These are phyloP conservation scores for Habroteleia sp. DNA, from an alignment of 2,888 invertebrate genomes.

Conservation along the genomic window DNA sequence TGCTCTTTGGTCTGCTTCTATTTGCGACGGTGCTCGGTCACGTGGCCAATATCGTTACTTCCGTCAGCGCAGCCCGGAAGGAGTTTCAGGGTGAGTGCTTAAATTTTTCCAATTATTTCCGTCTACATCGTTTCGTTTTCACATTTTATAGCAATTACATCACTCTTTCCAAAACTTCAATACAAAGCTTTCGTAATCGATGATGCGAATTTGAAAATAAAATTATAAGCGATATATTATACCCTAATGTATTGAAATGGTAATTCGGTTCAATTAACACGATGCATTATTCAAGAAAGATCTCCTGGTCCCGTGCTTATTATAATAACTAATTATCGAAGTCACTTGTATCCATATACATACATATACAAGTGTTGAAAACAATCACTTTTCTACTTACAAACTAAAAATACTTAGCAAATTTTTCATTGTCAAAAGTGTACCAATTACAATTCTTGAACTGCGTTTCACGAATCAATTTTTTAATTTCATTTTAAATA, in stretches of 20 bases:
- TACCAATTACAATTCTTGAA: no score
- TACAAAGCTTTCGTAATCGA: slow-evolving; percentile 32
- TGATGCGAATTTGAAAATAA: slow-evolving; percentile 20
- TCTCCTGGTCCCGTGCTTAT: background rate
- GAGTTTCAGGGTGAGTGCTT: slow-evolving; percentile 96
- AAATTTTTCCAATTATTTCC: slow-evolving; percentile 57
- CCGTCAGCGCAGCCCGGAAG: slow-evolving; percentile 97
- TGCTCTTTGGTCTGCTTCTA: slow-evolving; percentile 95
- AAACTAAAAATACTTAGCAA: no score
- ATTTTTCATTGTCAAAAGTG: no score
- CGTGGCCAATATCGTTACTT: slow-evolving; percentile 98
- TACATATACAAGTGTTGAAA: no score
- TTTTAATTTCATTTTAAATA: no score
- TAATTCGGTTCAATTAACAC: slow-evolving; percentile 7
- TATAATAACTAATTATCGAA: slow-evolving; percentile 6
- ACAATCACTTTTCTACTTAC: background rate
- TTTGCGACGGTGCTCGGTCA: slow-evolving; percentile 98
- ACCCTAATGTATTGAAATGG: slow-evolving; percentile 6
- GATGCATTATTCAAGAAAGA: slow-evolving; percentile 14
- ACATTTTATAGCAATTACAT: slow-evolving; percentile 41
- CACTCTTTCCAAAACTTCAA: slow-evolving; percentile 2
- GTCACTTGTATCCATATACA: background rate
- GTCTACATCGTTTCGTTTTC: slow-evolving; percentile 19
- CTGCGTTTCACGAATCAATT: no score
- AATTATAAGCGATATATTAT: slow-evolving; percentile 22